Percentiles rank a stretch among this genome's conserved stretches.
These are phyloP conservation scores for Cosmia trapezina DNA, from an alignment of 2,888 invertebrate genomes.

Conservation along the genomic window DNA sequence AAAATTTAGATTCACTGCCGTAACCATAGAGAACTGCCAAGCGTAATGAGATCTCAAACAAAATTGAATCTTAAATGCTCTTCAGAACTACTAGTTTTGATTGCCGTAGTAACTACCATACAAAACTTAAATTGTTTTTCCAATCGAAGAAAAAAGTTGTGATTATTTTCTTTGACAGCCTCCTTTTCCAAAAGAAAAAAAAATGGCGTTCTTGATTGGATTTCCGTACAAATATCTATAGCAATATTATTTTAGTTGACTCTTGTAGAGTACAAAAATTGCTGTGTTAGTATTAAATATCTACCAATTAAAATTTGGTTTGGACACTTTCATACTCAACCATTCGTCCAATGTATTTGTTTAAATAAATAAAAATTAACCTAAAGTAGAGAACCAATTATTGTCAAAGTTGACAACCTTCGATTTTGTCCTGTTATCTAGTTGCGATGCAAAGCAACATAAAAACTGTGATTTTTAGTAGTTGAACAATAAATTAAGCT, in stretches of 20 bases:
- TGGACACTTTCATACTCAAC: constrained; percentile 12
- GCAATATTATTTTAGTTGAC: constrained; percentile 55
- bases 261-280: constrained; percentile 72
- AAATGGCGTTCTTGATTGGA: background rate
- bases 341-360: constrained; percentile 44
- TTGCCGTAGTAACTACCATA: background rate
- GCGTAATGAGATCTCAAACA: background rate
- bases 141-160: too few relatives aligned
- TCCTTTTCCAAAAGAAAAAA: too few relatives aligned
- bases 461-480: constrained; percentile 85
- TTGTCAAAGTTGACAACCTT: constrained; percentile 32
- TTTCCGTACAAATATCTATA: constrained; percentile 38
- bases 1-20: too few relatives aligned
- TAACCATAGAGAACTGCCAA: background rate
- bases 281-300: constrained; percentile 53
- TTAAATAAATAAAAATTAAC: constrained; percentile 22
- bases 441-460: constrained; percentile 69
- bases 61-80: background rate
- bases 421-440: constrained; percentile 36
- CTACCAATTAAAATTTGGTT: constrained; percentile 31
- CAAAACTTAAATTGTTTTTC: background rate
- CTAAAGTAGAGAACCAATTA: constrained; percentile 56
- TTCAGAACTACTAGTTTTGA: background rate
- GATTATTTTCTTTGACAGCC: too few relatives aligned
- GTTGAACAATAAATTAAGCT: constrained; percentile 80